A percentile compares a stretch with the other conserved stretches of the same genome.
Evolutionary conservation across 2,113 vertebrate species (phyloP).

Genomic region (Gadus chalcogrammus): DNA sequence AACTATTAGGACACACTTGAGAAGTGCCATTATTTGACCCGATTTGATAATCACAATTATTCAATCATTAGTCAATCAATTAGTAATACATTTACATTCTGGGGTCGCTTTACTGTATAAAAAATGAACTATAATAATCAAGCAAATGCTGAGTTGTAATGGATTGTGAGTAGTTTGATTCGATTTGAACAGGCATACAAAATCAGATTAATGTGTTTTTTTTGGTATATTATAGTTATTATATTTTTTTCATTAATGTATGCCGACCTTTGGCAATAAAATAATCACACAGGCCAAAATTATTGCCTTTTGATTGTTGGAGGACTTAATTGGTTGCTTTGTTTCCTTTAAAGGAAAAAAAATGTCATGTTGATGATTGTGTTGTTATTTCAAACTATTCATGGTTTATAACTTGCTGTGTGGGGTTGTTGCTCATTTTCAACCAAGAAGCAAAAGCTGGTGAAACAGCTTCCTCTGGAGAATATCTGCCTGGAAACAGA

Average conservation of each 20-base stretch:
- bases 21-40: background rate
- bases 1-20: background rate
- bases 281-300: too few relatives aligned
- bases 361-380: background rate
- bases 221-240: too few relatives aligned
- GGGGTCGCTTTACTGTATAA: too few relatives aligned
- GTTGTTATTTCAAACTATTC: too few relatives aligned
- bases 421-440: conserved; percentile 23
- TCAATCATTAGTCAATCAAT: background rate
- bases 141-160: too few relatives aligned
- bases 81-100: background rate
- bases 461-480: conserved; percentile 89
- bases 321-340: conserved; percentile 2
- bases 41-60: background rate
- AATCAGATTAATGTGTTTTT: too few relatives aligned
- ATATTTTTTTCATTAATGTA: too few relatives aligned
- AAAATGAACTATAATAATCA: too few relatives aligned
- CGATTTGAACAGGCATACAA: too few relatives aligned
- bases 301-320: too few relatives aligned
- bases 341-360: conserved; percentile 27
- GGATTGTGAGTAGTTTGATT: too few relatives aligned
- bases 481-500: conserved; percentile 93
- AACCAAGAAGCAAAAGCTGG: conserved; percentile 95
- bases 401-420: background rate
- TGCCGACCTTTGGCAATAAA: too few relatives aligned